Base-by-base conservation (phyloP, 2,113 vertebrate genomes). In the Sigmodon hispidus region DNA sequence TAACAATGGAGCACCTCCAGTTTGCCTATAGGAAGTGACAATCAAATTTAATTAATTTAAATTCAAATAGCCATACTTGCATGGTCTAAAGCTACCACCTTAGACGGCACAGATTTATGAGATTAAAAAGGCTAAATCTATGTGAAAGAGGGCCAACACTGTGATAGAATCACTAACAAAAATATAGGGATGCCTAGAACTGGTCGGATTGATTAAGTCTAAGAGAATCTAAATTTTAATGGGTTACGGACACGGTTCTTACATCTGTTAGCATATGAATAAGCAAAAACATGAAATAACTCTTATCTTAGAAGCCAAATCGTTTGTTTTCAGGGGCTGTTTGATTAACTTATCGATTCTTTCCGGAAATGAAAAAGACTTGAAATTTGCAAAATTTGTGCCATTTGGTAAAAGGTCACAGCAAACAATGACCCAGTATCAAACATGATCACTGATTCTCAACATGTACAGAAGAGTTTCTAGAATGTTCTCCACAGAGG, bases 21-120 rank as follows among this genome's bases (percentile, higher is more conserved):
- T 87, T 67, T 89, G 73, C 34, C 79, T 79, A 57, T 3, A 91
- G 36, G 73, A 89, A 95, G 69, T 36, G 40, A 75, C 86, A 80
- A 96, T 89, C 40, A 90, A 70, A 34, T 59, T 75, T 52, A 75
- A 90, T 69, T 63, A 50, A 95, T 36, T 95, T 81, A 84, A 86
- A 83, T 52, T 36, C 83, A 72, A 89, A 36, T 70, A 76, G 24
- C 24, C 80, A n/a, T 90, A 40, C 70, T 16, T 72, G 50, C 67
- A 65, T 24, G 29, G 48, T 61, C 63, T 92, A 10, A 65, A 34
- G n/a, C 80, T 69, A 70, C 31, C 8, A 40, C 36, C 6, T 57
- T 52, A 81, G 45, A n/a, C 43, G 61, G 61, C 57, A 76, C 22
- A 88, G 50, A 34, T 87, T 89, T 45, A 0, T 75, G 80, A 45